These are phyloP conservation scores for Chrysolina haemoptera DNA, from an alignment of 2,888 invertebrate genomes.

Conservation along the genomic window DNA sequence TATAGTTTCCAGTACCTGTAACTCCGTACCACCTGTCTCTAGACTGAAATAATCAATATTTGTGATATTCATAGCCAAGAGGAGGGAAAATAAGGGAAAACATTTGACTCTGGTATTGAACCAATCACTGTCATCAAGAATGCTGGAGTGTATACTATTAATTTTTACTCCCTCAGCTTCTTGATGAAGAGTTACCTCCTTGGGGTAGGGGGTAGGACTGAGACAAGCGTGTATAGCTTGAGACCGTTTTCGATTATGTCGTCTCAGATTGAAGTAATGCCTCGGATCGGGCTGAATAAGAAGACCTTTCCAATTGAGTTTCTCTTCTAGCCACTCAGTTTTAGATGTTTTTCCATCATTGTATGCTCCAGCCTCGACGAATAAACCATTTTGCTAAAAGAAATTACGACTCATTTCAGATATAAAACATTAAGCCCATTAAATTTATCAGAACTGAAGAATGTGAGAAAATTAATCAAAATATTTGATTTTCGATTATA, in stretches of 20 bases:
- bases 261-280: slow-evolving; percentile 80
- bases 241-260: slow-evolving; percentile 74
- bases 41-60: slow-evolving; percentile 81
- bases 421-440: neutral
- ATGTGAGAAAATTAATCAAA: too few species aligned
- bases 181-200: slow-evolving; percentile 71
- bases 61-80: slow-evolving; percentile 83
- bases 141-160: slow-evolving; percentile 72
- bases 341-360: slow-evolving; percentile 75
- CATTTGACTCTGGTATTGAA: slow-evolving; percentile 85
- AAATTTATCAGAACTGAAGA: neutral
- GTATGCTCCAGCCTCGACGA: slow-evolving; percentile 79
- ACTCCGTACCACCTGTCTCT: slow-evolving; percentile 73
- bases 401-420: slow-evolving; percentile 47
- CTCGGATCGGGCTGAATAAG: slow-evolving; percentile 83
- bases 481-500: too few species aligned
- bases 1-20: slow-evolving; percentile 74
- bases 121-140: slow-evolving; percentile 72
- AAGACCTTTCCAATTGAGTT: slow-evolving; percentile 82
- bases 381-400: slow-evolving; percentile 78
- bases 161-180: slow-evolving; percentile 69
- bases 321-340: slow-evolving; percentile 80
- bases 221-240: slow-evolving; percentile 85
- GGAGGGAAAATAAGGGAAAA: slow-evolving; percentile 86
- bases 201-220: slow-evolving; percentile 82